Evolutionary conservation across 2,113 vertebrate species (phyloP), one percentile per base, ranked within the genome.

Genomic region (rabbit (Oryctolagus cuniculus)): DNA sequence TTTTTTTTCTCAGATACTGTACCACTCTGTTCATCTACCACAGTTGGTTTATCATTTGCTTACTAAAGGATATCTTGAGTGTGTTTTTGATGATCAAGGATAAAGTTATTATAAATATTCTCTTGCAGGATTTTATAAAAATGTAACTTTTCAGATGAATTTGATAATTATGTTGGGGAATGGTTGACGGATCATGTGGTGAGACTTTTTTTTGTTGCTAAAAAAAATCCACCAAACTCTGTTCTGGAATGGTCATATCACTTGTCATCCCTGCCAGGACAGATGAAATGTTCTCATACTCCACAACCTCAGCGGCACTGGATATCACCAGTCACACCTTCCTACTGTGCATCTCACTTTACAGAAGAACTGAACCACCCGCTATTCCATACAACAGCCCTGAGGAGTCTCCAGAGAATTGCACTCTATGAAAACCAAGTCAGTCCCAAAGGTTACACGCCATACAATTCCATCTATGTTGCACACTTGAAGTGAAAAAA

Each of bases 1-100:
- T 44, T 69, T 77, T 70, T 74, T 73, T 63, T 36, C 44, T 70
- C 24, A 36, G 16, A 29, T 84, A n/a, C 6, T 69, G 49, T 63
- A 27, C 25, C 3, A 31, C 63, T 83, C 5, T 75, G 63, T 55
- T 63, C 7, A 55, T 27, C 15, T 58, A 53, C 3, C 38, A 70
- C 6, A n/a, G 36, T 67, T 49, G 66, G 36, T 44, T 78, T 64
- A 67, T 17, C 16, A 80, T 16, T 69, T 19, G 34, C 22, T 89
- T 66, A 22, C 3, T 86, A 27, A 80, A 75, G n/a, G 31, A 9
- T 11, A 80, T 44, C 19, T 74, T 85, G 25, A 13, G 83, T 92
- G 31, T 25, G 13, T 11, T 91, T 95, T 91, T 91, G 34, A 22
- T 75, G 51, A 91, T 84, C 88, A 61, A 73, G 4, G 73, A 53